phyloP scores from a whole-genome alignment of 2,888 invertebrate genomes.

The Eurytoma adleriae region DNA sequence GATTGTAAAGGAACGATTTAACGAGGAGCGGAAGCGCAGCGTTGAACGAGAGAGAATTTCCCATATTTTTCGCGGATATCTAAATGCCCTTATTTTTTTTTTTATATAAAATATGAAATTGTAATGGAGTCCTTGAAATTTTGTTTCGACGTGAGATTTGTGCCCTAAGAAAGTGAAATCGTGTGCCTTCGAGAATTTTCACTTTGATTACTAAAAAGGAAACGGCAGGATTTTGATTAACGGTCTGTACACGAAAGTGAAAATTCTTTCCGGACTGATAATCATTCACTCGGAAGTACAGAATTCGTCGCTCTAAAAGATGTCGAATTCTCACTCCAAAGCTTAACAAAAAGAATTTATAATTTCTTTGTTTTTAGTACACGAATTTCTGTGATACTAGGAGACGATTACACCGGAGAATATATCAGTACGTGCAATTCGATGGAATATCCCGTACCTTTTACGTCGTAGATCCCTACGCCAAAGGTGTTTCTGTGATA shows the following conservation, averaged over 20 bases:
- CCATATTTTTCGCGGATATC: not conserved
- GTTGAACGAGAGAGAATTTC: constrained; percentile 35
- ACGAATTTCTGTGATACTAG: constrained; percentile 32
- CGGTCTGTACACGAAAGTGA: not conserved
- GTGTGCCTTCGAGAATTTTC: constrained; percentile 40
- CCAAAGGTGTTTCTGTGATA: constrained; percentile 10
- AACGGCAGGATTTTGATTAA: not conserved
- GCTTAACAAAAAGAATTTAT: not conserved
- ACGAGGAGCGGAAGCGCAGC: not conserved
- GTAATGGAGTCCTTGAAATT: not conserved
- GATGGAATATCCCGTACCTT: not conserved
- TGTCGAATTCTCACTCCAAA: constrained; percentile 1
- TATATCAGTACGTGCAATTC: not conserved
- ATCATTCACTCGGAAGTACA: constrained; percentile 8
- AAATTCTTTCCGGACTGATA: constrained; percentile 14
- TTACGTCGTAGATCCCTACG: not conserved
- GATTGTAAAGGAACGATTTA: constrained; percentile 38
- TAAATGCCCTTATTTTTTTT: not conserved
- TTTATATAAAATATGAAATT: not conserved
- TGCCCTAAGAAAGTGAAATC: constrained; percentile 23
- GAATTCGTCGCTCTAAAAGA: not conserved
- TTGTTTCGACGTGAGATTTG: not conserved
- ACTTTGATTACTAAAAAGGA: constrained; percentile 12
- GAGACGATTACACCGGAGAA: not conserved
- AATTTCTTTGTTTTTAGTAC: not conserved